Evolutionary conservation across 2,113 vertebrate species (phyloP), one percentile per base, ranked within the genome.

Genomic region (Cynocephalus volans): DNA sequence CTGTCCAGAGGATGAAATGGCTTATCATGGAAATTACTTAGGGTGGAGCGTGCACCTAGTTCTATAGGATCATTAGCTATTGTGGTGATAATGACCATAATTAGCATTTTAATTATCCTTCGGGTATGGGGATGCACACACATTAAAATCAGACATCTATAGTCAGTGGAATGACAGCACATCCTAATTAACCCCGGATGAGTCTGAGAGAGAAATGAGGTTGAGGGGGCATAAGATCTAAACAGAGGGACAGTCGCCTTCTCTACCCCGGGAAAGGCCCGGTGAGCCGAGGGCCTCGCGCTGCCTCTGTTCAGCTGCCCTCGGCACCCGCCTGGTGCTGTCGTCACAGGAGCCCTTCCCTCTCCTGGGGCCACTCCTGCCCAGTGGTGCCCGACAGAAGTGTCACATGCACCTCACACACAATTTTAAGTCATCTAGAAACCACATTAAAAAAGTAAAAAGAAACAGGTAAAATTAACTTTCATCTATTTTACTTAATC

Each of bases 291-390:
- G n/a, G n/a, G n/a, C n/a, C n/a, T n/a, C n/a, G n/a, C n/a, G n/a
- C n/a, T n/a, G n/a, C n/a, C n/a, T n/a, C n/a, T n/a, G n/a, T n/a
- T n/a, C n/a, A n/a, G n/a, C n/a, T n/a, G n/a, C n/a, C n/a, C n/a
- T n/a, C n/a, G n/a, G n/a, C n/a, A n/a, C n/a, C n/a, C n/a, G n/a
- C 52, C 17, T 21, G 13, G 28, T 1, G 1, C 28, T 1, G 21
- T 58, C 41, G 12, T 23, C 8, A 33, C 5, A 1, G 19, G 36
- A 7, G 21, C 31, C 19, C 1, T 6, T n/a, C 60, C 36, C 26
- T 4, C 45, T 23, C 33, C 72, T 26, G 33, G 45, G 62, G 50
- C 6, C 5, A 50, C 9, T 50, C 33, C 41, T 13, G 50, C 12
- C 14, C 60, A 18, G 48, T 10, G n/a, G 15, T 6, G 86, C 60